These are phyloP conservation scores for Drosophila birchii DNA, from an alignment of 2,888 invertebrate species.

Conservation along the genomic window DNA sequence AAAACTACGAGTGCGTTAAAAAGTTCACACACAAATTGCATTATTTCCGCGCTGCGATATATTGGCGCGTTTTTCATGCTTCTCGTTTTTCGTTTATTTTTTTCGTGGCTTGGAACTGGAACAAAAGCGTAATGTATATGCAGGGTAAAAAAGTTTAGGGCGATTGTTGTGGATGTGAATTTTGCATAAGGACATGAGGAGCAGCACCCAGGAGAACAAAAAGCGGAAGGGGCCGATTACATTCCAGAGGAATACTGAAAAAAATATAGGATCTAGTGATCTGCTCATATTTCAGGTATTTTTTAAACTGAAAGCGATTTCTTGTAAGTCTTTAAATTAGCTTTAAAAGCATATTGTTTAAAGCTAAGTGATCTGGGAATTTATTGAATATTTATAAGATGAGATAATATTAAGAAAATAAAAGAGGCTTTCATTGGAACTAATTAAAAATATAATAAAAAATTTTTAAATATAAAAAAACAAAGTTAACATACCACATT, in stretches of 20 bases:
- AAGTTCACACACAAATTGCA: constrained; percentile 78
- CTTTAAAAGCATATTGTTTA: no score
- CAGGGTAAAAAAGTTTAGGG: constrained; percentile 57
- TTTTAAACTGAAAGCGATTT: no score
- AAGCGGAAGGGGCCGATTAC: constrained; percentile 20
- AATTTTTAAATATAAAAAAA: no score
- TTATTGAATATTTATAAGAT: neutral
- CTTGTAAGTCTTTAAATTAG: neutral
- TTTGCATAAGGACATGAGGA: constrained; percentile 61
- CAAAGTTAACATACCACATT: no score
- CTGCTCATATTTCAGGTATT: neutral
- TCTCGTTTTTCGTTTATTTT: constrained; percentile 17
- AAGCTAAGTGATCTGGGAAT: neutral
- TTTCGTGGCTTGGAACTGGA: constrained; percentile 14
- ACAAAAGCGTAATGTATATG: constrained; percentile 54
- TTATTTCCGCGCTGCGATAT: constrained; percentile 66
- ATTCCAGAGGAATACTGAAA: constrained; percentile 22
- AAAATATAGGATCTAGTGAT: constrained; percentile 9
- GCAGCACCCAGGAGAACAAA: constrained; percentile 41
- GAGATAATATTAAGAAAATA: neutral
- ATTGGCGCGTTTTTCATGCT: constrained; percentile 67
- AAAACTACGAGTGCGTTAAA: constrained; percentile 65
- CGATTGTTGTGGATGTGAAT: constrained; percentile 53
- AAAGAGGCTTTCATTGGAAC: no score
- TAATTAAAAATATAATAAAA: no score